Evolutionary conservation across 2,797 vertebrate genomes (phyloP).

Genomic region (Betta splendens): DNA sequence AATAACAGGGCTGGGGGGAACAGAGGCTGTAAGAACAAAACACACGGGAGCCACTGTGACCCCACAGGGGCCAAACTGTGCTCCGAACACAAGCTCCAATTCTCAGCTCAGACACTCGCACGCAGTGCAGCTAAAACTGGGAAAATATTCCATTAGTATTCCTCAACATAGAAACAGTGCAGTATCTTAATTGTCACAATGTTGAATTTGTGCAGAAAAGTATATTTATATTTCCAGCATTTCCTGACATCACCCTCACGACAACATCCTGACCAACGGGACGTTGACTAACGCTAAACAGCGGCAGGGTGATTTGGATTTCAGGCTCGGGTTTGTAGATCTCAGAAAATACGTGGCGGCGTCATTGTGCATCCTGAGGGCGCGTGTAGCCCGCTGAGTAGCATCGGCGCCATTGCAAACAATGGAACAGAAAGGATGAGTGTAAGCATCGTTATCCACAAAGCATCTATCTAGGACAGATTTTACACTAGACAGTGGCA

Average conservation of each 20-base stretch:
- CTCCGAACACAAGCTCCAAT: slow-evolving; percentile 14
- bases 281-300: no score
- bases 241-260: no score
- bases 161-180: no score
- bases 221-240: no score
- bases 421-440: slow-evolving; percentile 18
- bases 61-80: slow-evolving; percentile 31
- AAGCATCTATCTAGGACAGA: slow-evolving; percentile 12
- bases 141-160: not conserved
- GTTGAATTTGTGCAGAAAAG: no score
- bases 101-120: slow-evolving; percentile 9
- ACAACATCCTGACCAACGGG: no score
- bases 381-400: slow-evolving; percentile 7
- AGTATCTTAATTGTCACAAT: no score
- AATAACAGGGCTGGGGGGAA: slow-evolving; percentile 65
- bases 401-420: slow-evolving; percentile 7
- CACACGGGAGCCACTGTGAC: slow-evolving; percentile 48
- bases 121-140: not conserved
- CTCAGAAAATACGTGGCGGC: slow-evolving; percentile 24
- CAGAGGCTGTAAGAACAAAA: slow-evolving; percentile 61
- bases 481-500: slow-evolving; percentile 17
- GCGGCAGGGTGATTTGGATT: slow-evolving; percentile 46
- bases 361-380: slow-evolving; percentile 13
- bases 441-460: slow-evolving; percentile 22
- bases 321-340: slow-evolving; percentile 43